Base-by-base conservation (phyloP, 2,797 vertebrate species). In the Champsocephalus esox region DNA sequence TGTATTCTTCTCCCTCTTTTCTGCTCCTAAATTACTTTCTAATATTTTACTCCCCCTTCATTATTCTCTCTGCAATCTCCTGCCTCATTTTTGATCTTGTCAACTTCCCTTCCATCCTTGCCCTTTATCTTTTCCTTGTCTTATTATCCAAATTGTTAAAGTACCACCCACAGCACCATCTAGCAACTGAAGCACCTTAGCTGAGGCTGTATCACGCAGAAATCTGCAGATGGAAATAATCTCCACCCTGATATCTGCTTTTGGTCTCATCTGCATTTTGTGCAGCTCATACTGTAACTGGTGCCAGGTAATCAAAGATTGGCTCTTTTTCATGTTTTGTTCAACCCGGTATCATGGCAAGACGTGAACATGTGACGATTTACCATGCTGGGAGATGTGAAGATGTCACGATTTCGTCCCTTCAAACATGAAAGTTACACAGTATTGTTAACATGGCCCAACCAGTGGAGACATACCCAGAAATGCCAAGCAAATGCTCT, bases 1-100 rank as follows among this genome's bases (percentile, higher is more conserved):
- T 41, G 64, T 50, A 63, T 64, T 50, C 44, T 46, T 49, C 63
- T 52, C 41, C 12, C 21, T 10, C 49, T 48, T 61, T 45, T 7
- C 16, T 73, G 43, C 61, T 45, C 38, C 52, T 58, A 44, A 81
- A 79, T 75, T 54, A 41, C 49, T 41, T 68, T 41, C 66, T 43
- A 11, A 60, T 65, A 44, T 56, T 55, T 51, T 43, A 32, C 21
- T 24, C 9, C 9, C 28, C 60, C 43, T 61, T 57, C 9, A 0
- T 73, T 61, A 71, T 49, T 61, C 12, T 45, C 14, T 45, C 14
- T 14, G 14, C 21, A 64, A 41, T 14, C 41, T 44, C 11, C 11
- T 28, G 57, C 13, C 21, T 75, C 19, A 21, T 63, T 62, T 77
- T 14, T 28, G 44, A 70, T 68, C 48, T 54, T 34, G 13, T 67